These are phyloP conservation scores for Thoracochromis brauschi DNA, from an alignment of 2,113 vertebrate genomes.

Conservation along the genomic window DNA sequence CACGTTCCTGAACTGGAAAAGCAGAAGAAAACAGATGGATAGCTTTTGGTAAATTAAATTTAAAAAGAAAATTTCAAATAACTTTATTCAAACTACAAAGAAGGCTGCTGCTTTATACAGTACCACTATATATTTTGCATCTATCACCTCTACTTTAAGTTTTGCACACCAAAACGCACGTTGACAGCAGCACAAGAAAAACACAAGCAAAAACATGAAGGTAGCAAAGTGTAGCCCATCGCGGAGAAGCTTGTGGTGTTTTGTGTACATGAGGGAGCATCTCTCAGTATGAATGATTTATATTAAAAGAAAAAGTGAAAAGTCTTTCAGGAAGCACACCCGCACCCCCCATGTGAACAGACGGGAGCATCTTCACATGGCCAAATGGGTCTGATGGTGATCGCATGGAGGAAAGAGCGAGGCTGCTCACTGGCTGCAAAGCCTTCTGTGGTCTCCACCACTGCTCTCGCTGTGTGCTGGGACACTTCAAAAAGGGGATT, in stretches of 20 bases:
- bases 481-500: constrained; percentile 62
- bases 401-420: constrained; percentile 32
- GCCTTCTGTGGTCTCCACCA: constrained; percentile 40
- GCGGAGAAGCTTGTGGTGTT: constrained; percentile 42
- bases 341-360: constrained; percentile 29
- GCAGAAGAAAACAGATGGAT: background rate
- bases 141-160: background rate
- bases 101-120: background rate
- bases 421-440: constrained; percentile 13
- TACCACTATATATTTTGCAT: background rate
- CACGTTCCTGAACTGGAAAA: fast-evolving
- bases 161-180: background rate
- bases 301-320: constrained; percentile 50
- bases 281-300: constrained; percentile 69
- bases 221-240: constrained; percentile 57
- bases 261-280: constrained; percentile 66
- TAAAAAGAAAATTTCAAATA: background rate
- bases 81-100: background rate
- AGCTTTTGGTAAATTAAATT: background rate
- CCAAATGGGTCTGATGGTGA: constrained; percentile 63
- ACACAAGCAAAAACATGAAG: constrained; percentile 59
- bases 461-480: constrained; percentile 26
- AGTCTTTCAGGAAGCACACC: constrained; percentile 43
- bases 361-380: constrained; percentile 41
- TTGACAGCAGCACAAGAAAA: constrained; percentile 20